These are phyloP conservation scores for Copidosoma aretas DNA, from an alignment of 2,888 invertebrate species.

Conservation along the genomic window DNA sequence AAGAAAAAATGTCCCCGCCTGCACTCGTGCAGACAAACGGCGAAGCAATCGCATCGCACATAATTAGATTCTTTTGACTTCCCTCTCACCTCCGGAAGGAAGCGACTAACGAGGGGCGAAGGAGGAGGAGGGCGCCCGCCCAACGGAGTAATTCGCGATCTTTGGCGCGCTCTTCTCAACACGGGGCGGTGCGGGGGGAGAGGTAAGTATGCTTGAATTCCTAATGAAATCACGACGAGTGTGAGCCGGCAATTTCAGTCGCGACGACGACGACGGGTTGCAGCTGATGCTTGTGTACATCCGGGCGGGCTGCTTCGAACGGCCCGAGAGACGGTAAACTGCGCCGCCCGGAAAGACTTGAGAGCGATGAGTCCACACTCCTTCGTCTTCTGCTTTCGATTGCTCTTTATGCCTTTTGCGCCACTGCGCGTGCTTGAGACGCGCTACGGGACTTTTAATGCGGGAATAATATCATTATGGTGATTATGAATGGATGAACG, in stretches of 20 bases:
- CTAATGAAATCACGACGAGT: constrained; percentile 1
- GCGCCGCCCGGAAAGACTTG: background rate
- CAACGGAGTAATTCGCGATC: background rate
- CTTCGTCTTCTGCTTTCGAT: background rate
- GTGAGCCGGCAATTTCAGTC: background rate
- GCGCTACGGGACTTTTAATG: too few relatives aligned
- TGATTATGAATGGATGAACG: too few relatives aligned
- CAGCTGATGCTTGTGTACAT: background rate
- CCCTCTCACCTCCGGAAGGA: background rate
- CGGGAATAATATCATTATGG: too few relatives aligned
- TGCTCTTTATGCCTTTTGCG: background rate
- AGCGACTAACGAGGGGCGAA: background rate
- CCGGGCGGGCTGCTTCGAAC: background rate
- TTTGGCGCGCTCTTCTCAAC: background rate
- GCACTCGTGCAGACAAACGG: too few relatives aligned
- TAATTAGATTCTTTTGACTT: background rate
- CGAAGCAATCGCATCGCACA: background rate
- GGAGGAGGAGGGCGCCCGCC: background rate
- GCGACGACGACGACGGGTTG: too few relatives aligned
- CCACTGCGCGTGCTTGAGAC: too few relatives aligned
- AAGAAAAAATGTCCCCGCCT: too few relatives aligned
- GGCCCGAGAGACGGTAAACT: background rate
- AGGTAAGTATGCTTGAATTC: constrained; percentile 1
- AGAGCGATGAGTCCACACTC: background rate
- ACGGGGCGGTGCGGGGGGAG: too few relatives aligned